phyloP scores from a whole-genome alignment of 53 echinoderm and acorn worm species.

The Paracentrotus lividus region DNA sequence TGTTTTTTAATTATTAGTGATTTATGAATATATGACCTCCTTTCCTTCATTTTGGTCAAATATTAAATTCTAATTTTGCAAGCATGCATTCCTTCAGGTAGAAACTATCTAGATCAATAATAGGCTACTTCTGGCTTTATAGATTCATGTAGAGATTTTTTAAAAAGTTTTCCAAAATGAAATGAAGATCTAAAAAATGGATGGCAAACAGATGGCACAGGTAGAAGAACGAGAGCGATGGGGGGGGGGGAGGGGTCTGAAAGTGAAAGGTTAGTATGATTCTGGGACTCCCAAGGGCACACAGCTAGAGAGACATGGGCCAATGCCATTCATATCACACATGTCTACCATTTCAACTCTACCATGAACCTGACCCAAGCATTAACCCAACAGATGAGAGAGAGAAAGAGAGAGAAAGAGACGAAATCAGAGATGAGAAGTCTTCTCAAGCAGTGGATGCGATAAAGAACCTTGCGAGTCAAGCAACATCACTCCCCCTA shows the following conservation, averaged over 20 bases:
- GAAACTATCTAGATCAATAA: too few species aligned
- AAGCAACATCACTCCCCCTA: not conserved
- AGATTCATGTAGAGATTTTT: too few species aligned
- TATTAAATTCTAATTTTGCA: too few species aligned
- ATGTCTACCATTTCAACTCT: slow-evolving; percentile 37
- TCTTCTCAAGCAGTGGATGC: not conserved
- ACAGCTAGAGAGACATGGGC: slow-evolving; percentile 36
- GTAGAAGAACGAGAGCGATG: too few species aligned
- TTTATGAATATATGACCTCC: too few species aligned
- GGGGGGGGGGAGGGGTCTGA: not conserved
- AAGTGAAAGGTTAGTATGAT: slow-evolving; percentile 51
- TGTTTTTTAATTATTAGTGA: too few species aligned
- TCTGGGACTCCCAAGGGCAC: slow-evolving; percentile 60
- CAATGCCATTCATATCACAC: slow-evolving; percentile 56
- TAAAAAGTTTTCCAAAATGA: too few species aligned
- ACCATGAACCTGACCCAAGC: slow-evolving; percentile 60
- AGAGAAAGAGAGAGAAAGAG: not conserved
- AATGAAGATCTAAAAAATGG: too few species aligned
- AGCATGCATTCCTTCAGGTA: too few species aligned
- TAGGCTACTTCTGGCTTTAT: too few species aligned
- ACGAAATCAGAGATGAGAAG: not conserved
- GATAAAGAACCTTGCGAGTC: not conserved
- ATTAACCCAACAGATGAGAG: slow-evolving; percentile 46
- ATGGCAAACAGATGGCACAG: too few species aligned
- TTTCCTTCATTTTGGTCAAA: too few species aligned